Evolutionary conservation across 2,797 vertebrate species (phyloP).

Genomic region (Coracias cyanogaster): DNA sequence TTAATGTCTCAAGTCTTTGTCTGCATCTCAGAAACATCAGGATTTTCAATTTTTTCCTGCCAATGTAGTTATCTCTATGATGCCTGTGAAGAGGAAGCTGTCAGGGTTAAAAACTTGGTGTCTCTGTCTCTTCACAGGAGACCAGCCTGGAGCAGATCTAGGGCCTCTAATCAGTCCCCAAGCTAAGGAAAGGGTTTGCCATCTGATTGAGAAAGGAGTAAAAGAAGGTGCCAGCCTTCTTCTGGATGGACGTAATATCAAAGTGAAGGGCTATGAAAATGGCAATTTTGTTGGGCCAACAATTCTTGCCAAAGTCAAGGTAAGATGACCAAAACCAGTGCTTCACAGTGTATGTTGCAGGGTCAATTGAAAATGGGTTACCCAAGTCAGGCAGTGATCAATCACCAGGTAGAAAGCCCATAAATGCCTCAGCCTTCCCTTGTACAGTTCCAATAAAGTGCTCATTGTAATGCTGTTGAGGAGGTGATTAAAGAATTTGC

Average conservation of each 20-base stretch:
- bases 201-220: slow-evolving; percentile 90
- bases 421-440: background rate
- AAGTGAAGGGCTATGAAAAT: slow-evolving; percentile 93
- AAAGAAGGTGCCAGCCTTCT: slow-evolving; percentile 91
- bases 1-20: background rate
- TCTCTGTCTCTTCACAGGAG: slow-evolving; percentile 81
- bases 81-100: background rate
- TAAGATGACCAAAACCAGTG: slow-evolving; percentile 64
- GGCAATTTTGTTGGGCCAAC: slow-evolving; percentile 97
- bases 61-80: background rate
- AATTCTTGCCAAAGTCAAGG: slow-evolving; percentile 88
- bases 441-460: background rate
- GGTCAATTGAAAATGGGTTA: background rate
- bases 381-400: background rate
- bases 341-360: background rate
- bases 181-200: slow-evolving; percentile 90
- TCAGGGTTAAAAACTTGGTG: background rate
- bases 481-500: background rate
- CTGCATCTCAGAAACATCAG: background rate
- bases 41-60: background rate
- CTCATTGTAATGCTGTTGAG: background rate
- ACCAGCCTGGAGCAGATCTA: slow-evolving; percentile 94
- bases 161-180: slow-evolving; percentile 93
- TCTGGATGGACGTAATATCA: slow-evolving; percentile 90
- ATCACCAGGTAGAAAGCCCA: background rate